These are phyloP conservation scores for Pegoplata infirma DNA, from an alignment of 2,888 invertebrate genomes.

Conservation along the genomic window DNA sequence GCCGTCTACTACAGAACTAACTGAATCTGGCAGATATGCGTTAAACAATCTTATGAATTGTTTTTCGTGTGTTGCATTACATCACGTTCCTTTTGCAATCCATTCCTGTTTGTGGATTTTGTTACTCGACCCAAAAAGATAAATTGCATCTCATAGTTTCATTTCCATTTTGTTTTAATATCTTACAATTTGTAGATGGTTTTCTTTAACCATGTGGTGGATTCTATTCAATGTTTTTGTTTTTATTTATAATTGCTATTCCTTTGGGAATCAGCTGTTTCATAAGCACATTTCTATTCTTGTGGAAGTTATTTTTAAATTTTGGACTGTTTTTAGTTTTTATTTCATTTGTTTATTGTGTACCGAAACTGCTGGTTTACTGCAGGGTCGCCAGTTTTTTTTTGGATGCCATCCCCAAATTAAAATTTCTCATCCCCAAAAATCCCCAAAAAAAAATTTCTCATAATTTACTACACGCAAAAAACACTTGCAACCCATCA, in stretches of 20 bases:
- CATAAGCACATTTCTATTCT: not conserved
- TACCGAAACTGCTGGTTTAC: no score
- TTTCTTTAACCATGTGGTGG: slow-evolving; percentile 40
- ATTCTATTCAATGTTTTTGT: slow-evolving; percentile 38
- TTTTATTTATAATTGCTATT: slow-evolving; percentile 14
- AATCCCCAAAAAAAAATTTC: no score
- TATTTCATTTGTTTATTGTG: not conserved
- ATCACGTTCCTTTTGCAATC: not conserved
- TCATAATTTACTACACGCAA: no score
- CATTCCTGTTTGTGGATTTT: slow-evolving; percentile 12
- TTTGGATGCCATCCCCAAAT: no score
- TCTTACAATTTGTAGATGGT: not conserved
- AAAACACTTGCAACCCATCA: no score
- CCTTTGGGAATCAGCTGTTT: not conserved
- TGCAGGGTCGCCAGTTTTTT: no score
- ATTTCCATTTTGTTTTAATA: slow-evolving; percentile 17
- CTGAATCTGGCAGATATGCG: slow-evolving; percentile 8
- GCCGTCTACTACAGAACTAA: not conserved
- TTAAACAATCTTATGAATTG: not conserved
- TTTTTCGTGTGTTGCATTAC: not conserved
- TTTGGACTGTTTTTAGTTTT: not conserved
- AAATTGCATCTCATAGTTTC: not conserved
- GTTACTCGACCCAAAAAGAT: not conserved
- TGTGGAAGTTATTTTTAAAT: not conserved
- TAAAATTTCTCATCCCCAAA: no score